Evolutionary conservation across 2,888 invertebrate species (phyloP).

Genomic region (Drosophila anomelani): DNA sequence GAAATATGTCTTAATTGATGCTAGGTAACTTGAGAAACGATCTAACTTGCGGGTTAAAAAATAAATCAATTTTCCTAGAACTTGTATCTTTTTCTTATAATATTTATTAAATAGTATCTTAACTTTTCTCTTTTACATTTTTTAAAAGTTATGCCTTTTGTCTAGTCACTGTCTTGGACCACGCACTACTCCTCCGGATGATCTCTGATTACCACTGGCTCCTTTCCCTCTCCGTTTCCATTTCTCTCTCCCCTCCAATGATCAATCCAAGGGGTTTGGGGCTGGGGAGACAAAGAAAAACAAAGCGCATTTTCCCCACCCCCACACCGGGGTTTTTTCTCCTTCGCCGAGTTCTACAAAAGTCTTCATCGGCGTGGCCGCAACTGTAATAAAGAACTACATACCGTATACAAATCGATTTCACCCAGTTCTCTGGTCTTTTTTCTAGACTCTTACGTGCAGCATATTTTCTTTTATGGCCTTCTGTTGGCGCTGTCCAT

Average conservation of each 20-base stretch:
- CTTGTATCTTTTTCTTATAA: background rate
- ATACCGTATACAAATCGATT: slow-evolving; percentile 71
- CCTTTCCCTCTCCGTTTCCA: slow-evolving; percentile 1
- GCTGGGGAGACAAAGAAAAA: slow-evolving; percentile 3
- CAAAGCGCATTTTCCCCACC: slow-evolving; percentile 35
- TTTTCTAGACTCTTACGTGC: slow-evolving; percentile 53
- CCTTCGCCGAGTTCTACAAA: slow-evolving; percentile 25
- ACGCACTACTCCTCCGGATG: slow-evolving; percentile 10
- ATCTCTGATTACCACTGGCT: slow-evolving; percentile 18
- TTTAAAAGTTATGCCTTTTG: slow-evolving; percentile 15
- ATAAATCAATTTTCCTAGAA: background rate
- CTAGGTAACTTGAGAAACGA: background rate
- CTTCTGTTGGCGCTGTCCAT: slow-evolving; percentile 37
- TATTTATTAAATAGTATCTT: background rate
- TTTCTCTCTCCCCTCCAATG: slow-evolving; percentile 18
- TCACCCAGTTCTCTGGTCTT: slow-evolving; percentile 56
- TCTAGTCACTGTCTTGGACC: slow-evolving; percentile 29
- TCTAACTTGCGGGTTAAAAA: background rate
- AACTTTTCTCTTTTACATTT: background rate
- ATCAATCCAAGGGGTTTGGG: slow-evolving; percentile 17
- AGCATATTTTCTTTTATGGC: slow-evolving; percentile 73
- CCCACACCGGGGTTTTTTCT: slow-evolving; percentile 20
- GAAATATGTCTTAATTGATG: slow-evolving; percentile 4
- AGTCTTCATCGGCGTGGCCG: slow-evolving; percentile 42
- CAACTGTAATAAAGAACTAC: slow-evolving; percentile 52